phyloP scores from a whole-genome alignment of 1,140 invertebrate genomes.

The Aphis craccivora region DNA sequence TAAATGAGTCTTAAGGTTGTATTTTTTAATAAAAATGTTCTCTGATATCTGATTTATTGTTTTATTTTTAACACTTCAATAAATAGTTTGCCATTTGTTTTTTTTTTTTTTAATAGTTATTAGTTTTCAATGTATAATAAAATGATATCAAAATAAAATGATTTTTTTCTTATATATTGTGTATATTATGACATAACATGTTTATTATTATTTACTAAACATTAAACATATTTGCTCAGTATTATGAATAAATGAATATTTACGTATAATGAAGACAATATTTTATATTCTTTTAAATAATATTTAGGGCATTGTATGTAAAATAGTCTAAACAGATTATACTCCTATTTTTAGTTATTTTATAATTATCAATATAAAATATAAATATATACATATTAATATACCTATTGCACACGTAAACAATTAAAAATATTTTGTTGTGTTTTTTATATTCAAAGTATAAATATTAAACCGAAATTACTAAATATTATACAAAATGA shows the following conservation, averaged over 20 bases:
- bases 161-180: neutral
- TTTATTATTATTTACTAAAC: neutral
- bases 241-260: constrained; percentile 1
- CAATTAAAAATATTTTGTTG: neutral
- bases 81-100: neutral
- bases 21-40: constrained; percentile 47
- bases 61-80: neutral
- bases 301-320: neutral
- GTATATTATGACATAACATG: neutral
- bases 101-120: constrained; percentile 11
- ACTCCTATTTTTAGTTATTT: neutral
- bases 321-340: neutral
- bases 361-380: neutral
- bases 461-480: neutral
- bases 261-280: neutral
- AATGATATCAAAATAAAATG: neutral
- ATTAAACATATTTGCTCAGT: neutral
- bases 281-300: neutral
- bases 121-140: neutral
- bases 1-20: constrained; percentile 35
- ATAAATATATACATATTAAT: no score
- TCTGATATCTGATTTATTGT: neutral
- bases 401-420: neutral
- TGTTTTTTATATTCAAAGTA: neutral
- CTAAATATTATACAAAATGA: no score